Evolutionary conservation across 2,888 invertebrate genomes (phyloP).

Genomic region (Hecatera dysodea): DNA sequence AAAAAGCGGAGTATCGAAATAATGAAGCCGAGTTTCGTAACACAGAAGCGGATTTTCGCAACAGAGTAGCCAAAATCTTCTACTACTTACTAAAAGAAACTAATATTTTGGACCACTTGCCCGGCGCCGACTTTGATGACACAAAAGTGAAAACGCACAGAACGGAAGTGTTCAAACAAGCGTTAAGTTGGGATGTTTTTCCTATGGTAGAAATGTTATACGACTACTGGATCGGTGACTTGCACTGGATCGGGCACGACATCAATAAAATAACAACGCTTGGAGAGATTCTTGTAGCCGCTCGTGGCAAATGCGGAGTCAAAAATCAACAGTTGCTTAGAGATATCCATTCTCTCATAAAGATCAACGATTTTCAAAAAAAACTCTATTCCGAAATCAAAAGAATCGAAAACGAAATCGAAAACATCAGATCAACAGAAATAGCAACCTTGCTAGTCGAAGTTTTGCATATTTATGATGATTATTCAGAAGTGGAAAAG

Average conservation of each 20-base stretch:
- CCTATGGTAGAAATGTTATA: constrained; percentile 53
- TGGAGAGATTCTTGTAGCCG: constrained; percentile 12
- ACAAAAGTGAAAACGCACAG: constrained; percentile 17
- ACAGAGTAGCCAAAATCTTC: constrained; percentile 14
- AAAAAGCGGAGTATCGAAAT: no score
- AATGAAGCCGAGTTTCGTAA: no score
- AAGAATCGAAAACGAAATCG: no score
- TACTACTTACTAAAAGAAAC: constrained; percentile 23
- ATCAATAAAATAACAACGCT: constrained; percentile 16
- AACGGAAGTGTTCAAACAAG: constrained; percentile 33
- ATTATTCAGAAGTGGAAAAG: no score
- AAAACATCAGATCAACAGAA: not conserved
- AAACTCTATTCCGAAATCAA: constrained; percentile 10
- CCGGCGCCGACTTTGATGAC: constrained; percentile 7
- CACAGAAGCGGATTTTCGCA: not conserved
- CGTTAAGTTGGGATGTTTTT: constrained; percentile 20
- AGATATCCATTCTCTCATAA: constrained; percentile 18
- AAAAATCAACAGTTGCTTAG: not conserved
- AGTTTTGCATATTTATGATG: no score
- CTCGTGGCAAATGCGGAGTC: not conserved
- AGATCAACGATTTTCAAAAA: constrained; percentile 39
- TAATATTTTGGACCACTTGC: constrained; percentile 42
- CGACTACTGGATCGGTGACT: constrained; percentile 49
- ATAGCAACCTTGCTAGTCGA: not conserved
- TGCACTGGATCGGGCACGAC: constrained; percentile 39